These are phyloP conservation scores for Drosophila testacea DNA, from an alignment of 2,888 invertebrate genomes.

Conservation along the genomic window DNA sequence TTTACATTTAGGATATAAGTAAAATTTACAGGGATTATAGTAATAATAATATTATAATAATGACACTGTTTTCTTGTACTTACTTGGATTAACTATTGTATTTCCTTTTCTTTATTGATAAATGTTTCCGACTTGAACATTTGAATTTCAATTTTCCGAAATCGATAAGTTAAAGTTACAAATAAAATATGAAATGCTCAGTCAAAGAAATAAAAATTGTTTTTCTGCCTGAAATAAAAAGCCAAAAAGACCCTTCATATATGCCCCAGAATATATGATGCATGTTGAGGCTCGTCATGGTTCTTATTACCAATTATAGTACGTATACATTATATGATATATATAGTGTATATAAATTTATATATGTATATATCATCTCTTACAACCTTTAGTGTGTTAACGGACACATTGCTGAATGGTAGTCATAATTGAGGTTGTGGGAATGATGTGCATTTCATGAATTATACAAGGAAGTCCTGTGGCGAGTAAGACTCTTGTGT, in stretches of 20 bases:
- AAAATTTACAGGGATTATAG: too few relatives aligned
- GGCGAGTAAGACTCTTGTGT: conserved; percentile 26
- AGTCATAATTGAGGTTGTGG: conserved; percentile 74
- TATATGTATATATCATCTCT: conserved; percentile 27
- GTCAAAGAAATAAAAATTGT: background rate
- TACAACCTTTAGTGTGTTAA: conserved; percentile 42
- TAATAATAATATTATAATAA: too few relatives aligned
- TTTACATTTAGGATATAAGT: background rate
- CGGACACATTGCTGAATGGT: conserved; percentile 53
- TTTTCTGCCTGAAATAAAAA: background rate
- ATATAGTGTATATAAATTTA: conserved; percentile 4
- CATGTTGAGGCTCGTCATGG: background rate
- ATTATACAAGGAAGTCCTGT: conserved; percentile 58
- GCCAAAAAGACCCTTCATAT: background rate
- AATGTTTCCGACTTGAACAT: background rate
- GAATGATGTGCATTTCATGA: conserved; percentile 80
- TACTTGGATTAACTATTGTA: background rate
- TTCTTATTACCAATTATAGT: conserved; percentile 21
- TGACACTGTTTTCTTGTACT: background rate
- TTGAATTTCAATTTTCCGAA: conserved; percentile 8
- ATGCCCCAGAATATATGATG: background rate
- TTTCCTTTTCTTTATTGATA: background rate
- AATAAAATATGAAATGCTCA: background rate
- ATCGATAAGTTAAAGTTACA: conserved; percentile 12
- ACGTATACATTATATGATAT: background rate